These are phyloP conservation scores for Peromyscus californicus DNA, from an alignment of 2,113 vertebrate genomes.

Conservation along the genomic window DNA sequence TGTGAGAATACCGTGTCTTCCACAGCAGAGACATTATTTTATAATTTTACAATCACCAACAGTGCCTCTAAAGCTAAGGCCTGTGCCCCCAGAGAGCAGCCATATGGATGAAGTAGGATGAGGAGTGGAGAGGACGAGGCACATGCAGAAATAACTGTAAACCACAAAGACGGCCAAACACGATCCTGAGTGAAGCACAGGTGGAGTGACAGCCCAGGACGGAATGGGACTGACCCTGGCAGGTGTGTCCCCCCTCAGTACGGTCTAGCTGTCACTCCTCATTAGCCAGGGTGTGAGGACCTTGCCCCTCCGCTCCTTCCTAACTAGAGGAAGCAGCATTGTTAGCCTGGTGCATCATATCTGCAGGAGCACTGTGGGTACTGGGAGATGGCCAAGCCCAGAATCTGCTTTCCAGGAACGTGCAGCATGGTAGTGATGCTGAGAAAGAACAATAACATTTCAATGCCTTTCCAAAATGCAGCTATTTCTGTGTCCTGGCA, in stretches of 20 bases:
- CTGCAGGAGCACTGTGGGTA: background rate
- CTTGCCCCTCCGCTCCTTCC: background rate
- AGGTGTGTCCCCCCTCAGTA: fast-evolving
- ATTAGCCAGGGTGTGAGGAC: background rate
- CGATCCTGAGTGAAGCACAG: fast-evolving
- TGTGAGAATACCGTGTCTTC: background rate
- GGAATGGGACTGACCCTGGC: background rate
- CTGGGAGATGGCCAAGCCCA: background rate
- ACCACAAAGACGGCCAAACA: background rate
- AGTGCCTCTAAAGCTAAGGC: background rate
- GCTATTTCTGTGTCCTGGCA: conserved; percentile 62
- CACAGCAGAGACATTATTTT: background rate
- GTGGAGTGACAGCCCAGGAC: fast-evolving
- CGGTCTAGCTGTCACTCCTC: fast-evolving
- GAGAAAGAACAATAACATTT: background rate
- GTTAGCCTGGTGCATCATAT: background rate
- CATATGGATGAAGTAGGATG: background rate
- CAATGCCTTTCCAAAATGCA: conserved; percentile 13
- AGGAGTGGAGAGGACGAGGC: background rate
- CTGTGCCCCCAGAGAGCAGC: background rate
- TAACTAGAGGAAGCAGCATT: background rate
- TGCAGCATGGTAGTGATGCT: background rate
- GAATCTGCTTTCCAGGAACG: conserved; percentile 54
- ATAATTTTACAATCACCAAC: background rate
- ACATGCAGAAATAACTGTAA: background rate